These are phyloP conservation scores for Cynaeus angustus DNA, from an alignment of 2,888 invertebrate species.

Conservation along the genomic window DNA sequence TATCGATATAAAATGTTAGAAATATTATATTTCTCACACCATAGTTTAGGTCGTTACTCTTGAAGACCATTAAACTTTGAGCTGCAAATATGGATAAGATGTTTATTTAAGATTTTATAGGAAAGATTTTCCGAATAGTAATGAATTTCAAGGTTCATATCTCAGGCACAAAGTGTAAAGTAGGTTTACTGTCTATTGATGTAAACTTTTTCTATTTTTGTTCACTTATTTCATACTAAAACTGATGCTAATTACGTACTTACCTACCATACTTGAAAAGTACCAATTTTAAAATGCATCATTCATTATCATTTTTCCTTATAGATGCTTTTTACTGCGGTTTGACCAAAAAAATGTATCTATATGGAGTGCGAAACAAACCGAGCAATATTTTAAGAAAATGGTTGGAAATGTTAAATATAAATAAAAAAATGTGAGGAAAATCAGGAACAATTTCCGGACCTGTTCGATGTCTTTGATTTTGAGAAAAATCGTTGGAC, in stretches of 20 bases:
- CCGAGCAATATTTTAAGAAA: too few relatives aligned
- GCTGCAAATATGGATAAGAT: slow-evolving; percentile 33
- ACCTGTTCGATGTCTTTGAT: too few relatives aligned
- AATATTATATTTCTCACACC: slow-evolving; percentile 26
- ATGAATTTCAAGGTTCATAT: slow-evolving; percentile 11
- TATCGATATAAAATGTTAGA: not conserved
- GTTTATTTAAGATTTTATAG: slow-evolving; percentile 36
- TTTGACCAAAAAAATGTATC: not conserved
- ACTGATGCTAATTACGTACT: slow-evolving; percentile 1
- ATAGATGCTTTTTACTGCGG: not conserved
- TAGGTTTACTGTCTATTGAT: slow-evolving; percentile 21
- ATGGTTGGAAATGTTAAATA: too few relatives aligned
- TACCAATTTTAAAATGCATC: not conserved
- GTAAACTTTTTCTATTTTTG: slow-evolving; percentile 17
- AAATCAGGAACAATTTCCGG: too few relatives aligned
- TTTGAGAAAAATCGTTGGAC: too few relatives aligned
- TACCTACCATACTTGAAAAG: not conserved
- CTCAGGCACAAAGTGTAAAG: slow-evolving; percentile 13
- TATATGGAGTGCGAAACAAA: too few relatives aligned
- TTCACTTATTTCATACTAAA: slow-evolving; percentile 1
- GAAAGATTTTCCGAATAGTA: slow-evolving; percentile 30
- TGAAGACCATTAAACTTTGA: slow-evolving; percentile 40
- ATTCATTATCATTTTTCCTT: not conserved
- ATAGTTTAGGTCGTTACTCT: slow-evolving; percentile 28
- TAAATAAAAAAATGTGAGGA: too few relatives aligned